Base-by-base conservation (phyloP, 2,113 vertebrate genomes). In the Xyliphius kryptos region DNA sequence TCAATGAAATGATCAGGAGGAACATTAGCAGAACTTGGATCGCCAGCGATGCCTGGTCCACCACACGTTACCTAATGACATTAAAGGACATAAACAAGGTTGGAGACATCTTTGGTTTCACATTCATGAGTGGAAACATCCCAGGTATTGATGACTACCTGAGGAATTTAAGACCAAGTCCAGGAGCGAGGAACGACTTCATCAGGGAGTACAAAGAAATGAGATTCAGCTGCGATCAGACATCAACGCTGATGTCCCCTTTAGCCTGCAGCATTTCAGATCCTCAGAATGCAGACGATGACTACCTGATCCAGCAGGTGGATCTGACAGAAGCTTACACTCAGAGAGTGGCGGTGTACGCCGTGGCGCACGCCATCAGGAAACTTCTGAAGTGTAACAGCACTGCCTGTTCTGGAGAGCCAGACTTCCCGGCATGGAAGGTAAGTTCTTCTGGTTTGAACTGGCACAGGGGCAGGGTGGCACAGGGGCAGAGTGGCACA, bases 121-220 rank as follows among this genome's bases (percentile, higher is more conserved):
- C 40, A 1, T 84, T 87, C 41, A 17, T 73, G 21, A 21, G 65
- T 8, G 53, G 60, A 6, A 19, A 54, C 9, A 83, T 69, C 21
- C 15, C 71, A 53, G 76, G 77, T 0, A 84, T 86, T 64, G 47
- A 68, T 15, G 40, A 74, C 22, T 83, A 76, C 59, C 60, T 87
- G 9, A 55, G 55, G 52, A 82, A 84, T 38, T 67, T 83, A 3
- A 70, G 44, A 47, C 43, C 63, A 36, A 52, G 53, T 5, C 70
- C 77, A 20, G 77, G 77, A 7, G 72, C 73, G 2, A 64, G 58
- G 19, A 86, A 86, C 68, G 36, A 49, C 40, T 85, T 79, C 38
- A 80, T 87, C 49, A 70, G 79, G 53, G 58, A 85, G 59, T 86
- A 87, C 71, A 84, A 81, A 54, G 53, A 77, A 53, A 40, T 84